Base-by-base conservation (phyloP, 1,140 invertebrate species). In the Papilio polytes region DNA sequence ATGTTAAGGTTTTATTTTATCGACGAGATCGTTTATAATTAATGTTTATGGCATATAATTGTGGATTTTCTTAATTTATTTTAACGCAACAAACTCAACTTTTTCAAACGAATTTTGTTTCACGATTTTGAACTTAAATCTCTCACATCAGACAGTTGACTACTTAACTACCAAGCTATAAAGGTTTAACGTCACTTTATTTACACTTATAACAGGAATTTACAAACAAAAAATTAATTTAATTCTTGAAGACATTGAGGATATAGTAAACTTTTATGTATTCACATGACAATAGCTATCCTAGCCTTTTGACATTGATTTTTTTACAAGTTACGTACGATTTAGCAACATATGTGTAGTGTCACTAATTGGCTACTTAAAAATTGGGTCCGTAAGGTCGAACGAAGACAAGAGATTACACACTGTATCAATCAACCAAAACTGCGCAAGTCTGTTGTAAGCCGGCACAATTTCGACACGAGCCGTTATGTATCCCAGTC, bases 351-450 rank as follows among this genome's bases (percentile, higher is more conserved):
- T 6, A 6, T 15, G 12, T 74, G 10, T 53, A 83, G 36, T 73
- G 77, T 66, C 76, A 46, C 70, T 81, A 85, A 86, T 87, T 87
- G 83, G 81, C 82, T 83, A 87, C 87, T 87, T 85, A 86, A 78
- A 78, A 88, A 86, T 81, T 88, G 81, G 87, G 87, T 87, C 83
- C 83, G 89, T 66, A 84, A 90, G 90, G 89, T 92, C 86, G 89
- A 85, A 80, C 82, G 80, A 86, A 88, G 84, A 90, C 85, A 89
- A 90, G 91, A 92, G 90, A 94, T 93, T 93, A 94, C 89, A 87
- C 88, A 90, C 88, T 89, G 85, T 93, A 94, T 93, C 91, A 92
- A 94, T 93, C 89, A 90, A 92, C 92, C 88, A 90, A 89, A 89
- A 85, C 88, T 89, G 86, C 91, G 91, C 92, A 93, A 93, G 84